phyloP scores from a whole-genome alignment of 2,113 vertebrate genomes.

The Australoheros scitulus region DNA sequence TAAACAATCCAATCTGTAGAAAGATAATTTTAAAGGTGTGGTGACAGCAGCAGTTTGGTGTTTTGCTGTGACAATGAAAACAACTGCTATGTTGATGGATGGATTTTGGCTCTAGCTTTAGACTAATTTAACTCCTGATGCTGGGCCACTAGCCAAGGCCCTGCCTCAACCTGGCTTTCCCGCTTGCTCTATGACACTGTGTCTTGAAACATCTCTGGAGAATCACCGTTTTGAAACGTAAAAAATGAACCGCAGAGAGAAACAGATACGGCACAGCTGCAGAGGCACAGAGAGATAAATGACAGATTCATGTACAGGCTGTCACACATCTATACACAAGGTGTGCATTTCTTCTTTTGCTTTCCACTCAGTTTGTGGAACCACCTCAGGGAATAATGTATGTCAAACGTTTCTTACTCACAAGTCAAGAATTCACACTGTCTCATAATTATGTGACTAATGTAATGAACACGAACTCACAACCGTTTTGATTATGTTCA shows the following conservation, averaged over 20 bases:
- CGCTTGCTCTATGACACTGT: background rate
- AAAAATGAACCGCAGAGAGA: background rate
- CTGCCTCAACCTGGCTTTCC: conserved; percentile 7
- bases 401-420: background rate
- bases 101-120: conserved; percentile 17
- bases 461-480: background rate
- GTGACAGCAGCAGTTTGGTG: background rate
- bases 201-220: background rate
- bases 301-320: background rate
- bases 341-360: background rate
- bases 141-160: conserved; percentile 9
- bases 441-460: background rate
- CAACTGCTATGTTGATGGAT: conserved; percentile 23
- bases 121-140: conserved; percentile 19
- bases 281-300: background rate
- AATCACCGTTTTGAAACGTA: conserved; percentile 2
- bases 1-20: background rate
- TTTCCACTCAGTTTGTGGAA: background rate
- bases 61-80: conserved; percentile 17
- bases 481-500: background rate
- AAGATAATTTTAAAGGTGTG: background rate
- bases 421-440: background rate
- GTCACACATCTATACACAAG: background rate
- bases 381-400: background rate
- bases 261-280: background rate